Evolutionary conservation across 2,888 invertebrate species (phyloP).

Genomic region (Euzophera pinguis): DNA sequence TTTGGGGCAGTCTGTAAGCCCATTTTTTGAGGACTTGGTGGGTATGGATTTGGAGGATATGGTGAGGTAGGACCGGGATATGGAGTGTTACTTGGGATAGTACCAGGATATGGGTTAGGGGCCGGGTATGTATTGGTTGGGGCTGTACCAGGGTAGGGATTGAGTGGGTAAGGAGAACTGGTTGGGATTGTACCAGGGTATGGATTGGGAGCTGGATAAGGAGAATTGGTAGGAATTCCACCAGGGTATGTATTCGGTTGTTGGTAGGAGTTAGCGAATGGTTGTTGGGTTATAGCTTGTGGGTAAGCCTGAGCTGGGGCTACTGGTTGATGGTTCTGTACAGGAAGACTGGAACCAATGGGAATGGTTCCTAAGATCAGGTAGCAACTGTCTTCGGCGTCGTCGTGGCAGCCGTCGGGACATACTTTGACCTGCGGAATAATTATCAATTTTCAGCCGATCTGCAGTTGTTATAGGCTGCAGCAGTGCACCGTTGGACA

Average conservation of each 20-base stretch:
- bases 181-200: too few relatives aligned
- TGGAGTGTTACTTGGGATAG: constrained; percentile 18
- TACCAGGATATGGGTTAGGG: background rate
- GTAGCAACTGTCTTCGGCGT: constrained; percentile 32
- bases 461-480: too few relatives aligned
- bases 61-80: constrained; percentile 20
- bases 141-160: constrained; percentile 20
- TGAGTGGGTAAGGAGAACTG: too few relatives aligned
- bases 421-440: constrained; percentile 43
- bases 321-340: constrained; percentile 29
- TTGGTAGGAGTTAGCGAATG: constrained; percentile 24
- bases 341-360: constrained; percentile 41
- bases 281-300: constrained; percentile 33
- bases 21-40: background rate
- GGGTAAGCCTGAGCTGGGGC: constrained; percentile 23
- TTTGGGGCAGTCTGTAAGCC: too few relatives aligned
- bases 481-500: too few relatives aligned
- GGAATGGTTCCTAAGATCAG: constrained; percentile 57
- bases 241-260: constrained; percentile 25
- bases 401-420: constrained; percentile 48
- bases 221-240: constrained; percentile 11
- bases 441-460: background rate
- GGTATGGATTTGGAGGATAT: constrained; percentile 15
- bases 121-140: constrained; percentile 11
- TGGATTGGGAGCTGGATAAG: too few relatives aligned